Conservation (phyloP, 2,797 vertebrate genomes). For the Esox lucius region DNA sequence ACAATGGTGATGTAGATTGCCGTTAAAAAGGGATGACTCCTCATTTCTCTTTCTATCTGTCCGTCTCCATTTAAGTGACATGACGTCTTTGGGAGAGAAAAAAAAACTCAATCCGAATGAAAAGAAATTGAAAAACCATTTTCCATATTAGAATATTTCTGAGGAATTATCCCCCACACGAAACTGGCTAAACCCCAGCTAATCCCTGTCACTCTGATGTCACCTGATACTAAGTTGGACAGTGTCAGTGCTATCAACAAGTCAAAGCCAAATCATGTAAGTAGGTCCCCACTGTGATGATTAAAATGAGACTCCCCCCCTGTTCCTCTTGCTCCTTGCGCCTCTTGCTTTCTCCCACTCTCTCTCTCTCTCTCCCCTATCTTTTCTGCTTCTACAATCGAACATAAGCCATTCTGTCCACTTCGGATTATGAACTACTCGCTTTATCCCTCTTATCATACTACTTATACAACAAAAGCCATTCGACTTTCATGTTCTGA, state of each 20-base stretch:
- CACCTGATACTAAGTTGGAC: conserved; percentile 75
- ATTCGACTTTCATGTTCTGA: conserved; percentile 10
- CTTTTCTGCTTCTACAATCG: background rate
- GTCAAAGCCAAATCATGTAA: conserved; percentile 68
- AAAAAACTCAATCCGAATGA: conserved; percentile 51
- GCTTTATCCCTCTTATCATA: conserved; percentile 16
- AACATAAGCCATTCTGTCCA: conserved; percentile 37
- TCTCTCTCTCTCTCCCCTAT: background rate
- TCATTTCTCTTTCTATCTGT: conserved; percentile 18
- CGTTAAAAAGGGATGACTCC: too few relatives aligned
- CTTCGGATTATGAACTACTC: conserved; percentile 11
- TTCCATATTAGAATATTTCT: conserved; percentile 74
- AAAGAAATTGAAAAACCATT: conserved; percentile 64
- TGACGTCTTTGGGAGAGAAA: conserved; percentile 48
- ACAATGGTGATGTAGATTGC: too few relatives aligned
- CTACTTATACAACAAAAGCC: conserved; percentile 21
- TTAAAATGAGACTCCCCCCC: conserved; percentile 54
- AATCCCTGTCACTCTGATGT: conserved; percentile 71
- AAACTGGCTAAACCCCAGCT: conserved; percentile 70
- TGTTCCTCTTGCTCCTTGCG: conserved; percentile 48
- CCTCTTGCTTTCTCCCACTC: conserved; percentile 30
- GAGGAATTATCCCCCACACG: conserved; percentile 70
- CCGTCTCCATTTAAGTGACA: conserved; percentile 1
- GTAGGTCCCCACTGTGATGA: conserved; percentile 68
- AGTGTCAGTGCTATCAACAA: conserved; percentile 72